These are phyloP conservation scores for Orientallactaga bullata DNA, from an alignment of 2,113 vertebrate genomes.

Conservation along the genomic window DNA sequence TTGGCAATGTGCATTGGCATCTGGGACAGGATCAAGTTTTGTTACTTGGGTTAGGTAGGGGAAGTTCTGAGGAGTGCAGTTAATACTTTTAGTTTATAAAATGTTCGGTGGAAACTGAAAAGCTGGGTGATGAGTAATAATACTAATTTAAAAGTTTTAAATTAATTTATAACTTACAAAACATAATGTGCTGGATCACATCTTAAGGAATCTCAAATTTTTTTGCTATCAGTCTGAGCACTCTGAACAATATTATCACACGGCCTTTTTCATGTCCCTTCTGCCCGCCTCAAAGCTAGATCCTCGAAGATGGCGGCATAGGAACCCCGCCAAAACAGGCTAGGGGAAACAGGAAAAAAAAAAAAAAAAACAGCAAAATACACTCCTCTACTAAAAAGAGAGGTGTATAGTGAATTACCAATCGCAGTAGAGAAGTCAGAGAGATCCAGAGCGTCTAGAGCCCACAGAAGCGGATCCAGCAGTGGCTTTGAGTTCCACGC, in stretches of 20 bases:
- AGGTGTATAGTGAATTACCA: too few species aligned
- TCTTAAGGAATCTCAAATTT: neutral
- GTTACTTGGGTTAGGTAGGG: neutral
- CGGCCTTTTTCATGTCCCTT: neutral
- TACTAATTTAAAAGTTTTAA: neutral
- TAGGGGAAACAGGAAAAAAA: too few species aligned
- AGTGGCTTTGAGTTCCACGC: too few species aligned
- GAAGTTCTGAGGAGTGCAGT: accelerated
- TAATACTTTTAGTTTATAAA: neutral
- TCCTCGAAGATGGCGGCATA: too few species aligned
- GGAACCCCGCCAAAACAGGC: too few species aligned
- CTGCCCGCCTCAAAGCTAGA: neutral
- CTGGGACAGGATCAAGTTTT: too few species aligned
- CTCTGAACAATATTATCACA: accelerated
- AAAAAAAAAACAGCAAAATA: too few species aligned
- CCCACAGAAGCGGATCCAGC: too few species aligned
- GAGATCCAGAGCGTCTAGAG: too few species aligned
- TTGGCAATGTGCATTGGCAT: neutral
- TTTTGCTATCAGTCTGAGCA: neutral
- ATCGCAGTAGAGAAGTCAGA: too few species aligned
- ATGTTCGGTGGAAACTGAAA: neutral
- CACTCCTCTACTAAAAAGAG: too few species aligned
- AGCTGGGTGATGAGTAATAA: neutral
- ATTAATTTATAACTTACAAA: neutral
- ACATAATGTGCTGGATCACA: neutral